Percentiles rank a stretch among this genome's conserved stretches.
Conservation (phyloP, 2,888 invertebrate genomes). For the Tipula vernalis region DNA sequence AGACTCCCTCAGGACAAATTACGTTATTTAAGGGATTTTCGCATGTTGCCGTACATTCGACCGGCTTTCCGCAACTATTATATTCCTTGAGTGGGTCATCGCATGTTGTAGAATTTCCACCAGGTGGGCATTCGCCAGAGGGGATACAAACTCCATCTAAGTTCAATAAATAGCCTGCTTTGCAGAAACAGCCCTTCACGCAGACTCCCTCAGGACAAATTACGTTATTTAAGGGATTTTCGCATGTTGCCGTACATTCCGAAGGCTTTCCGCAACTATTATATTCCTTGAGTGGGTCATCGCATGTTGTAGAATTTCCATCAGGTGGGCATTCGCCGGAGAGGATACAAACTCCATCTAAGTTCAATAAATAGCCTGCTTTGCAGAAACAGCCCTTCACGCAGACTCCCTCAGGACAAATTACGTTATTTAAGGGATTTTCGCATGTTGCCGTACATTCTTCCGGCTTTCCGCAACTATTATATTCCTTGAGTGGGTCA, state of each 20-base stretch:
- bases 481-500: neutral
- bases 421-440: neutral
- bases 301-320: neutral
- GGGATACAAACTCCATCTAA: neutral
- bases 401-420: neutral
- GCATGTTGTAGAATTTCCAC: neutral
- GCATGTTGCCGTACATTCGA: neutral
- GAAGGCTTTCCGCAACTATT: neutral
- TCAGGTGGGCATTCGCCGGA: neutral
- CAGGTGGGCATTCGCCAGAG: neutral
- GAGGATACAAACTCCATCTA: neutral
- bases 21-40: neutral
- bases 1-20: too few relatives aligned
- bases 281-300: neutral
- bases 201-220: neutral
- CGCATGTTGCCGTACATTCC: neutral
- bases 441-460: neutral
- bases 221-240: neutral
- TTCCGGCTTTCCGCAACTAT: neutral
- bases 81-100: neutral
- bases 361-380: neutral
- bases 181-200: neutral
- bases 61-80: neutral
- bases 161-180: neutral
- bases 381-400: neutral